Conservation (phyloP, 2,888 invertebrate genomes). For the Ormyrus rosae region DNA sequence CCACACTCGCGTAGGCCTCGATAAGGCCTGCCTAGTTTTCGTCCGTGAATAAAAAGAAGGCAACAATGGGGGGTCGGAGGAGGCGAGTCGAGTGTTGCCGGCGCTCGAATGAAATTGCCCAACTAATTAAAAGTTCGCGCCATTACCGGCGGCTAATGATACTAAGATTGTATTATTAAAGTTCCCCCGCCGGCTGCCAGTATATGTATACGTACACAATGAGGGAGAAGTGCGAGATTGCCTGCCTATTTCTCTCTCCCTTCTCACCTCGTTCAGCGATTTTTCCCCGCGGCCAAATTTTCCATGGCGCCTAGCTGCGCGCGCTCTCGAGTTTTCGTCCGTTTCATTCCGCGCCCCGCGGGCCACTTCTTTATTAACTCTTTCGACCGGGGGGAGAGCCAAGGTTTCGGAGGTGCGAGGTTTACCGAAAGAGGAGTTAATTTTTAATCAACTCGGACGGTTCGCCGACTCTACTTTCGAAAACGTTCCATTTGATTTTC, state of each 20-base stretch:
- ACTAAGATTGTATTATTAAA: constrained; percentile 74
- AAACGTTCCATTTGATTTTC: no score
- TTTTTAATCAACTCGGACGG: constrained; percentile 46
- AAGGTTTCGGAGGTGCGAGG: constrained; percentile 1
- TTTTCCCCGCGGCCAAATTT: constrained; percentile 36
- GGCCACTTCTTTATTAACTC: constrained; percentile 33
- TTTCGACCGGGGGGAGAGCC: background rate
- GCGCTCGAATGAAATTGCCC: constrained; percentile 72
- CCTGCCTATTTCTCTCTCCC: background rate
- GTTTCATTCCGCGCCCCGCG: background rate
- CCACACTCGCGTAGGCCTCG: constrained; percentile 11
- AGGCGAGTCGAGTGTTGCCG: background rate
- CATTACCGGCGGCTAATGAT: constrained; percentile 73
- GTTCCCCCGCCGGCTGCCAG: constrained; percentile 53
- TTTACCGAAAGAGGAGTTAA: constrained; percentile 23
- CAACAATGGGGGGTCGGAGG: background rate
- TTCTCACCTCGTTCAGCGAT: constrained; percentile 19
- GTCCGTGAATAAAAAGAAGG: constrained; percentile 9
- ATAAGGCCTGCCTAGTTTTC: constrained; percentile 18
- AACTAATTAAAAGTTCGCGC: constrained; percentile 75
- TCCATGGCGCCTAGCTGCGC: background rate
- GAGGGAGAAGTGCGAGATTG: background rate
- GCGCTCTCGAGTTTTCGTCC: background rate
- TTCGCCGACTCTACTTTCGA: no score
- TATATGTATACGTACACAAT: background rate